These are phyloP conservation scores for Pagetopsis macropterus DNA, from an alignment of 2,797 vertebrate species.

Conservation along the genomic window DNA sequence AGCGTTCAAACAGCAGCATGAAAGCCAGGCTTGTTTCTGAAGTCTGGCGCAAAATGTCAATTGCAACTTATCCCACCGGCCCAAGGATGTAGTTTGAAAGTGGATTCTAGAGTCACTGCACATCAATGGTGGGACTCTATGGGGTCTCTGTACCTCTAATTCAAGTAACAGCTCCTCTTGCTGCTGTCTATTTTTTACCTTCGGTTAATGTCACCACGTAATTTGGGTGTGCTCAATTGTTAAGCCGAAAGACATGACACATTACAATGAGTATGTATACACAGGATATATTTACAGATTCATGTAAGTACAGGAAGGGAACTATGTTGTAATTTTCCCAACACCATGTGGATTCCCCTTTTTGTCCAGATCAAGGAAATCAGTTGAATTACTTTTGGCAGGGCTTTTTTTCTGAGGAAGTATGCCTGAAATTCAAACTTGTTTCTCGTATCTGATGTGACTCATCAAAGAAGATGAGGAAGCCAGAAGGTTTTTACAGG, in stretches of 20 bases:
- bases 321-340: constrained; percentile 26
- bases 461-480: constrained; percentile 41
- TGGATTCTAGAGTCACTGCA: constrained; percentile 81
- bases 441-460: constrained; percentile 37
- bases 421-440: constrained; percentile 21
- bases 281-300: constrained; percentile 31
- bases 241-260: constrained; percentile 31
- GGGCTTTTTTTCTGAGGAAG: constrained; percentile 66
- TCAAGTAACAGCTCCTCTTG: constrained; percentile 35
- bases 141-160: constrained; percentile 64
- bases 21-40: constrained; percentile 89
- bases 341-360: constrained; percentile 51
- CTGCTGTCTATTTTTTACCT: constrained; percentile 26
- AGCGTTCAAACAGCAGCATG: constrained; percentile 88
- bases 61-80: constrained; percentile 87
- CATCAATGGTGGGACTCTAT: constrained; percentile 76
- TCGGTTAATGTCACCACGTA: constrained; percentile 13
- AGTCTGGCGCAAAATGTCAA: constrained; percentile 87
- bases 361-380: constrained; percentile 58
- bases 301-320: constrained; percentile 35
- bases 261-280: constrained; percentile 11
- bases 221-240: constrained; percentile 26
- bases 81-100: constrained; percentile 84
- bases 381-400: constrained; percentile 11
- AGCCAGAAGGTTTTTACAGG: constrained; percentile 36